These are phyloP conservation scores for Pseudococcus jackbeardsleyi DNA, from an alignment of 2,888 invertebrate species.

Conservation along the genomic window DNA sequence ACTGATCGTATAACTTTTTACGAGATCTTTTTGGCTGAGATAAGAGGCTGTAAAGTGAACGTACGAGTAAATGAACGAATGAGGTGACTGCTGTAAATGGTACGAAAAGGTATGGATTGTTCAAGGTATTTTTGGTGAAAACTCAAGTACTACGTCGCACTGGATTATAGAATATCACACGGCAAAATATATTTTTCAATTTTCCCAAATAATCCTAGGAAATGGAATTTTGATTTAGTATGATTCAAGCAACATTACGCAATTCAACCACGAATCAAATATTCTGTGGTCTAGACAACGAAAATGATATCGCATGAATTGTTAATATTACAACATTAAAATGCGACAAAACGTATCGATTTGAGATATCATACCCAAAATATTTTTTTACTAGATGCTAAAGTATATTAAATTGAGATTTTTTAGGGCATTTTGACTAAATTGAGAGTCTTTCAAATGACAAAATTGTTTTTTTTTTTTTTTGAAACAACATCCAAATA, in stretches of 20 bases:
- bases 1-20: background rate
- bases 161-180: background rate
- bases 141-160: background rate
- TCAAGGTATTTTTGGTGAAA: background rate
- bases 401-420: too few relatives aligned
- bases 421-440: too few relatives aligned
- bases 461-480: too few relatives aligned
- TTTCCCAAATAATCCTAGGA: background rate
- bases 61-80: background rate
- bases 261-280: background rate
- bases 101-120: background rate
- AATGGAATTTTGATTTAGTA: constrained; percentile 37
- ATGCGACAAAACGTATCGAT: background rate
- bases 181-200: constrained; percentile 28
- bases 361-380: too few relatives aligned
- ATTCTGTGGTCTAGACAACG: background rate
- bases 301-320: background rate
- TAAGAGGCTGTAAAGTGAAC: background rate
- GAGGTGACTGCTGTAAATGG: background rate
- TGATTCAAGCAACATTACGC: background rate
- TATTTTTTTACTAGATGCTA: too few relatives aligned
- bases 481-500: too few relatives aligned
- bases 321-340: background rate
- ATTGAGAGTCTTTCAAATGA: too few relatives aligned
- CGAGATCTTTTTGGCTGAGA: background rate